Evolutionary conservation across 2,797 vertebrate species (phyloP), one percentile per base, ranked within the genome.

Genomic region (Halcyon badia): DNA sequence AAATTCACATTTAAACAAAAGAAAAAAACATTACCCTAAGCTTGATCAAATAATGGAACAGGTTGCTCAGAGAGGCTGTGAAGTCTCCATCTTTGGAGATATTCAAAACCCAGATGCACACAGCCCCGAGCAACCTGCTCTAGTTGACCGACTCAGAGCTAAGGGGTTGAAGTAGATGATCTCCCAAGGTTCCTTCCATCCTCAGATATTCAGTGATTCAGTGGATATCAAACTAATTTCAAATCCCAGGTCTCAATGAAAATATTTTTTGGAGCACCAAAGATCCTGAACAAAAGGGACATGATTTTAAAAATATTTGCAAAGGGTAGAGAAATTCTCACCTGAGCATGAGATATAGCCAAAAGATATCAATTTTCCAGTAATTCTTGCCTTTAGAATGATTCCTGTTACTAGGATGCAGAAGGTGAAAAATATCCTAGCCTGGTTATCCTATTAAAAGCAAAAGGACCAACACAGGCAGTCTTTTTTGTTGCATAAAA

Each of bases 141-240:
- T 35, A 13, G 30, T 2, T 41, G n/a, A 21, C 30, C 4, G 2
- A 56, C 7, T 71, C 25, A 68, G 13, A 51, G 15, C 16, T 41
- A 14, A 5, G 14, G 3, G 0, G 4, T 9, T 42, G 31, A 6
- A 87, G 16, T 2, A 69, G 33, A 8, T 37, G 16, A 64, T 58
- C 9, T 58, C 30, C 26, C 28, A 58, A 35, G 22, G 12, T 26
- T 73, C 19, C 37, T 83, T 69, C 33, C 37, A 65, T 8, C 8
- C 8, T 61, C n/a, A 73, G 14, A 21, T 87, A 14, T 31, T 69
- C 33, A n/a, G n/a, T 54, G 35, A 49, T 56, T 57, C 21, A 35
- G 24, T 25, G 52, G 39, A 44, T 66, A 51, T 18, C 1, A 1
- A 28, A 56, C 6, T n/a, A 61, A 33, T 61, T 24, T 60, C 35